Conservation (phyloP, 2,888 invertebrate species). For the Tillus elongatus region DNA sequence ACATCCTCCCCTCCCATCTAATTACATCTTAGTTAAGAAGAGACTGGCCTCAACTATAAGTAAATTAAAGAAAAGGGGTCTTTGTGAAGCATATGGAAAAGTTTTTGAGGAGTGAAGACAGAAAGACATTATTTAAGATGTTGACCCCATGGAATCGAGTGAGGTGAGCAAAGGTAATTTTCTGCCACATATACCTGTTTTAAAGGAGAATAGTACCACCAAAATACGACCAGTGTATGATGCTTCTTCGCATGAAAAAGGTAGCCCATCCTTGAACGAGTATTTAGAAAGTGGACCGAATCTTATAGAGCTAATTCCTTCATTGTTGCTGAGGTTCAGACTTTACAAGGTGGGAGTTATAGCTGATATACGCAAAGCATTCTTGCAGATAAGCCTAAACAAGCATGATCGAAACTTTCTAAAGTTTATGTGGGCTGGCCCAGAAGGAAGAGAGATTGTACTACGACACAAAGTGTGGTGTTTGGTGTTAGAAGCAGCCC, state of each 20-base stretch:
- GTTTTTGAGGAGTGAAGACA: neutral
- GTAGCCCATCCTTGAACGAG: constrained; percentile 25
- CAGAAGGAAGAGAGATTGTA: constrained; percentile 7
- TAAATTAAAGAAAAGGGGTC: neutral
- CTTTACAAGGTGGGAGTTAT: no score
- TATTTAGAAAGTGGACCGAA: constrained; percentile 24
- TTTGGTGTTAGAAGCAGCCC: no score
- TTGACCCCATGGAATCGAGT: neutral
- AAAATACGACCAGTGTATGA: constrained; percentile 26
- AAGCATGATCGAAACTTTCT: constrained; percentile 21
- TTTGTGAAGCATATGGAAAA: neutral
- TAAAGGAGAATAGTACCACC: constrained; percentile 16
- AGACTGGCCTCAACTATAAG: neutral
- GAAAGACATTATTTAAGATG: neutral
- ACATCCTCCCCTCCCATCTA: neutral
- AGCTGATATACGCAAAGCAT: no score
- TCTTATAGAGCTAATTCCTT: constrained; percentile 23
- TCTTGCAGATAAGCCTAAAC: constrained; percentile 21
- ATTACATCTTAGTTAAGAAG: neutral
- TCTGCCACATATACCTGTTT: constrained; percentile 23
- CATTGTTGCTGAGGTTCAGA: no score
- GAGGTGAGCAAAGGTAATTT: constrained; percentile 10
- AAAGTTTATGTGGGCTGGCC: constrained; percentile 23
- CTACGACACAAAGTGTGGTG: no score
- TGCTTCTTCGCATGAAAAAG: constrained; percentile 17